Evolutionary conservation across 2,797 vertebrate genomes (phyloP).

Genomic region (Eleutherodactylus coqui): DNA sequence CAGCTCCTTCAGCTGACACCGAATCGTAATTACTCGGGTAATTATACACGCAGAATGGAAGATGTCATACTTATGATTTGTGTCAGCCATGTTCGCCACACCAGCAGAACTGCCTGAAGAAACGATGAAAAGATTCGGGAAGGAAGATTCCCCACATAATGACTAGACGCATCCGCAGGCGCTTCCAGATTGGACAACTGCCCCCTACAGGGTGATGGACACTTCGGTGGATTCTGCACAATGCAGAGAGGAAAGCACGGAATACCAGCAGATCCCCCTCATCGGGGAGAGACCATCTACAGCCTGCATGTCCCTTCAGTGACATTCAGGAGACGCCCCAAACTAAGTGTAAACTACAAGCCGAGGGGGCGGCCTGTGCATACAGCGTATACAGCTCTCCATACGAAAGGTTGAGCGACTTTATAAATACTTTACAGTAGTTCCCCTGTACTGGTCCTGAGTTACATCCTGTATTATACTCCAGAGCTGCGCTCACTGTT

Average conservation of each 20-base stretch:
- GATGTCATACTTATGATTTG: constrained; percentile 16
- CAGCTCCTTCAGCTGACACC: neutral
- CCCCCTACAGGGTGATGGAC: neutral
- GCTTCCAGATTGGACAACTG: neutral
- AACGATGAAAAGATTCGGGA: neutral
- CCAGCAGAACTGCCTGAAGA: neutral
- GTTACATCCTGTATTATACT: constrained; percentile 6
- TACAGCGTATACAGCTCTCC: too few species aligned
- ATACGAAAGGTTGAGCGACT: neutral
- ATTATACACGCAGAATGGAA: constrained; percentile 28
- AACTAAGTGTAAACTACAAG: too few species aligned
- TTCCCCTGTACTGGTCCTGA: neutral
- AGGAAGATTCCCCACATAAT: neutral
- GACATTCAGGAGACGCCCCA: neutral
- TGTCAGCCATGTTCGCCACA: neutral
- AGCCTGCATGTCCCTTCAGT: neutral
- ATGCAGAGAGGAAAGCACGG: neutral
- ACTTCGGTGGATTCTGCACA: neutral
- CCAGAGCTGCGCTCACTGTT: constrained; percentile 3
- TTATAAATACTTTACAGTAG: neutral
- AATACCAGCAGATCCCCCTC: neutral
- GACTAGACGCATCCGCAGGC: neutral
- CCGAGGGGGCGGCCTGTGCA: too few species aligned
- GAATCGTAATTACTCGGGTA: constrained; percentile 49
- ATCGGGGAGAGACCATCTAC: neutral